phyloP scores from a whole-genome alignment of 2,113 vertebrate genomes.

The Vidua chalybeata region DNA sequence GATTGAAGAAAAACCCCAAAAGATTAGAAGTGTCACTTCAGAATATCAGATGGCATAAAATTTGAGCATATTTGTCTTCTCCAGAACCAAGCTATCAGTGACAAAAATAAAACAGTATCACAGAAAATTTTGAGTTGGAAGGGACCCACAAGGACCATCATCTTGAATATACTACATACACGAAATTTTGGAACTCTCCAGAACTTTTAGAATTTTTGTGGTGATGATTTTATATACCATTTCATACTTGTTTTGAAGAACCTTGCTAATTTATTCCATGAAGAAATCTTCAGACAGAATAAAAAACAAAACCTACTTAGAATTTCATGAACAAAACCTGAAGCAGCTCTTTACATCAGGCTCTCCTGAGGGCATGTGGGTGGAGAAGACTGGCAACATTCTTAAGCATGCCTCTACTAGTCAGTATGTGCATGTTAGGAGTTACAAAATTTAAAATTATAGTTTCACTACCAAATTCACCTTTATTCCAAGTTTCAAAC shows the following conservation, averaged over 20 bases:
- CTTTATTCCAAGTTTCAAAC: background rate
- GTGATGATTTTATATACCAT: background rate
- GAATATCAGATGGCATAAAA: background rate
- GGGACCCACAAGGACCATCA: background rate
- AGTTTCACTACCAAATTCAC: background rate
- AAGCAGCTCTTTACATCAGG: background rate
- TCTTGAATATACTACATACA: background rate
- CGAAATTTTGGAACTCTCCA: background rate
- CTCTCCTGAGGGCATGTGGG: background rate
- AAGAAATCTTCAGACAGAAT: background rate
- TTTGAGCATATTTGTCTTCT: background rate
- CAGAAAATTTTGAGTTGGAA: background rate
- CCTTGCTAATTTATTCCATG: background rate
- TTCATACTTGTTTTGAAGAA: background rate
- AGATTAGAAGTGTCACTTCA: background rate
- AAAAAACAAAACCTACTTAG: background rate
- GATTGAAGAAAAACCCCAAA: background rate
- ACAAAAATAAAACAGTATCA: background rate
- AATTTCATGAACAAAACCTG: background rate
- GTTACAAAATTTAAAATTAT: background rate
- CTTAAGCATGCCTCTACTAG: slow-evolving; percentile 44
- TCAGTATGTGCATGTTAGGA: background rate
- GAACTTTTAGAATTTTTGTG: background rate
- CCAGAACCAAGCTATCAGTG: background rate
- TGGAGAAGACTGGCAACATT: slow-evolving; percentile 26